Evolutionary conservation across 2,113 vertebrate species (phyloP).

Genomic region (Pimephales promelas): DNA sequence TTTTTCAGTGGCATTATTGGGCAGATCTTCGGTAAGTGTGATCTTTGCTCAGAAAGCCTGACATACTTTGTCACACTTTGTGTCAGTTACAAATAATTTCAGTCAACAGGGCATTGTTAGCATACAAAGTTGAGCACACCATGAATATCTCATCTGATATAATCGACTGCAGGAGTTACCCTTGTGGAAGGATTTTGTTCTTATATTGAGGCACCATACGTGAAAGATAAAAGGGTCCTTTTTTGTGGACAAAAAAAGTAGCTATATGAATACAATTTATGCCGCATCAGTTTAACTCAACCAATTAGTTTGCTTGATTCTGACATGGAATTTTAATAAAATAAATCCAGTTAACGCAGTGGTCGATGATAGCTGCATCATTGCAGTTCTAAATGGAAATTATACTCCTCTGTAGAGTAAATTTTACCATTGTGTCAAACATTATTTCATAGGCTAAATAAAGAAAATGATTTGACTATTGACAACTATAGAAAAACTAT

Average conservation of each 20-base stretch:
- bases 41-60: slow-evolving; percentile 98
- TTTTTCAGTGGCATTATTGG: slow-evolving; percentile 99
- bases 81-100: slow-evolving; percentile 99
- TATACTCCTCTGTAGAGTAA: not conserved
- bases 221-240: not conserved
- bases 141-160: not conserved
- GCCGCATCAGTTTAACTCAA: not conserved
- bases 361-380: not conserved
- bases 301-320: not conserved
- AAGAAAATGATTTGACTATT: not conserved
- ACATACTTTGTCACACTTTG: slow-evolving; percentile 99
- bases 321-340: not conserved
- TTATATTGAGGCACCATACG: not conserved
- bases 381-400: not conserved
- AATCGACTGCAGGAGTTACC: not conserved
- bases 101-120: slow-evolving; percentile 98
- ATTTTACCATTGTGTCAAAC: not conserved
- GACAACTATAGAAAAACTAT: not conserved
- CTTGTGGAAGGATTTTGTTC: not conserved
- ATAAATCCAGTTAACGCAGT: not conserved
- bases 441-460: not conserved
- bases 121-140: not conserved
- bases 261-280: not conserved
- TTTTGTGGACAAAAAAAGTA: not conserved
- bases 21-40: slow-evolving; percentile 93